Base-by-base conservation (phyloP, 1,140 invertebrate species). In the Bombus fervidus region DNA sequence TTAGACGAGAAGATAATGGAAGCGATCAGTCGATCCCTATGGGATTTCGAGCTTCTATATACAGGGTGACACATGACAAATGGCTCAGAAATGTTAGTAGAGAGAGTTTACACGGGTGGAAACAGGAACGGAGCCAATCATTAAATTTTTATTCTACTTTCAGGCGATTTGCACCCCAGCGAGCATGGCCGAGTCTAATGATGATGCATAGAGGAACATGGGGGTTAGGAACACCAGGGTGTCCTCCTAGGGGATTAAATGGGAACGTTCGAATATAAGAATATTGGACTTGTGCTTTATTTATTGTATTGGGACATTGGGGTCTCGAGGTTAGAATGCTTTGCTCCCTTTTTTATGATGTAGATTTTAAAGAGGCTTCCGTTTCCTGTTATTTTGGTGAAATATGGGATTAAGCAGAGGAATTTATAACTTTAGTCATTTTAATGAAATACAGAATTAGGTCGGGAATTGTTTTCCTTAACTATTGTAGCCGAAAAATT, bases 131-230 rank as follows among this genome's bases (percentile, higher is more conserved):
- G 62, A 72, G 88, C 68, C 39, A 84, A 75, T 89, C 88, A 86
- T 90, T 89, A 90, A 90, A 90, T 89, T 90, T 90, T 89, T 84
- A 90, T 89, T 89, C 72, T 57, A 81, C 85, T 90, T 89, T 89
- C 89, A 83, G 86, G 64, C 89, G 89, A 90, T 90, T 90, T 90
- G 88, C 85, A 76, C 47, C 74, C 74, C 47, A 18, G 22, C 69
- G 41, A 66, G 34, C 22, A n/a, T 66, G 68, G 75, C 34, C 13
- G 66, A 8, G 53, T 57, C 74, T 89, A 89, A 89, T 89, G 88
- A 89, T 89, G 88, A 89, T 89, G 66, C 83, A 89, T 86, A 79
- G 86, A 57, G 66, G 59, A 34, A 68, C 68, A 69, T n/a, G 4
- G 69, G 62, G 72, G 31, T 8, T 2, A 34, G 73, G 37, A 76